Conservation (phyloP, 2,113 vertebrate genomes). For the Formicarius rufipectus region DNA sequence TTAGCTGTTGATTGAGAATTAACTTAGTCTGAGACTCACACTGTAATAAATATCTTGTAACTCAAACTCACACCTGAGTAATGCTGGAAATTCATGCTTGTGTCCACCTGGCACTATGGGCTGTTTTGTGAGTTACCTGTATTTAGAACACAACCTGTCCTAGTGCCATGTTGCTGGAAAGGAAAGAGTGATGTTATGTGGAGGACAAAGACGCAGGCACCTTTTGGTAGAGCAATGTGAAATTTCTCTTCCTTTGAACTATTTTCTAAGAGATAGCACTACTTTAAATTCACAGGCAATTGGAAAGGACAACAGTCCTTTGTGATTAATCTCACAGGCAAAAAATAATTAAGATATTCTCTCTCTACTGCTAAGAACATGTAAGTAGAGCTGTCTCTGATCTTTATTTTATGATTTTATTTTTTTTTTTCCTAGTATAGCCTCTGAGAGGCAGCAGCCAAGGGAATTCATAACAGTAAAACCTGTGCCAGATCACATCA, state of each 20-base stretch:
- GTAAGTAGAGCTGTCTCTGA: conserved; percentile 17
- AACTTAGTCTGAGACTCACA: not conserved
- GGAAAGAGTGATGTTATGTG: rapidly evolving
- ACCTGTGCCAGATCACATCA: conserved; percentile 53
- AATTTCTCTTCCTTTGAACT: not conserved
- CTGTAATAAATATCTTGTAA: not conserved
- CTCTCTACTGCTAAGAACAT: not conserved
- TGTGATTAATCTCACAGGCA: not conserved
- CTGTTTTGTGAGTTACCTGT: not conserved
- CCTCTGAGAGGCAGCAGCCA: conserved; percentile 10
- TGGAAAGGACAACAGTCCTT: not conserved
- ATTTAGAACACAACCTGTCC: not conserved
- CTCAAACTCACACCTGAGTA: not conserved
- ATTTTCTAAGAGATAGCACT: not conserved
- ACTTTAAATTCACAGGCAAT: not conserved
- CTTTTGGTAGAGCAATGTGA: not conserved
- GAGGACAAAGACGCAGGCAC: not conserved
- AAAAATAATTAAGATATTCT: conserved; percentile 24
- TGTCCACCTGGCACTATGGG: rapidly evolving
- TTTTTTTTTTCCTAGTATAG: not conserved
- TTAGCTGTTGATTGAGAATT: not conserved
- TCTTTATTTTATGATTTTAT: conserved; percentile 30
- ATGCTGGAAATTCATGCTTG: not conserved
- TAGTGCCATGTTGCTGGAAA: not conserved
- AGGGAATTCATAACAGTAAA: conserved; percentile 6